Evolutionary conservation across 2,797 vertebrate species (phyloP), one percentile per base, ranked within the genome.

Genomic region (Discoglossus pictus): DNA sequence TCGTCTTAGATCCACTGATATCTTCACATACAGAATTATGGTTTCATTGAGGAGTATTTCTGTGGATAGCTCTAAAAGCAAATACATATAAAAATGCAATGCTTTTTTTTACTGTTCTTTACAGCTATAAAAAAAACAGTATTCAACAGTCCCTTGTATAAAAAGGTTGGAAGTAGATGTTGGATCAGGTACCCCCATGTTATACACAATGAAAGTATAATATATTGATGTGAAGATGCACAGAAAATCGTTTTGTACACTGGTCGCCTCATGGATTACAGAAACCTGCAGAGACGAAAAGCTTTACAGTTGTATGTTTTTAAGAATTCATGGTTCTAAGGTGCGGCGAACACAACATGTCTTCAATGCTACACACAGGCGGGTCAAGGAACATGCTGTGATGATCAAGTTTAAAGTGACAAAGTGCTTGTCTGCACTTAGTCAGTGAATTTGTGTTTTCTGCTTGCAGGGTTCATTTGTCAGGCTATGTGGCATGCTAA

Each of bases 281-380:
- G 44, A 42, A 24, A 4, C 60, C 68, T 43, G 25, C 20, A n/a
- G 68, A 34, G 60, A 50, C 31, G 15, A n/a, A 54, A 55, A 39
- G 24, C 42, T 46, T 62, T 62, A 63, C 42, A 42, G 21, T 40
- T 56, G 68, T 70, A 24, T 17, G 36, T 25, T 39, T 62, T 63
- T 48, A 70, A 36, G 52, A 63, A 63, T 70, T 56, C 36, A 70
- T 63, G 44, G 40, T 43, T 48, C 18, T 63, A 34, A 50, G 35
- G 68, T 38, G 52, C 4, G 12, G 11, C 7, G 52, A 63, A 50
- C 68, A 62, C 40, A 38, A 48, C 50, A 48, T 25, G 27, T 63
- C 27, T 54, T 25, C 40, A 31, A 47, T 2, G 2, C 11, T 56
- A 47, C 67, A 48, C 50, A 38, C 35, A 16, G 27, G 34, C 51